phyloP scores from a whole-genome alignment of 2,888 invertebrate genomes.

The Orchestes rusci region DNA sequence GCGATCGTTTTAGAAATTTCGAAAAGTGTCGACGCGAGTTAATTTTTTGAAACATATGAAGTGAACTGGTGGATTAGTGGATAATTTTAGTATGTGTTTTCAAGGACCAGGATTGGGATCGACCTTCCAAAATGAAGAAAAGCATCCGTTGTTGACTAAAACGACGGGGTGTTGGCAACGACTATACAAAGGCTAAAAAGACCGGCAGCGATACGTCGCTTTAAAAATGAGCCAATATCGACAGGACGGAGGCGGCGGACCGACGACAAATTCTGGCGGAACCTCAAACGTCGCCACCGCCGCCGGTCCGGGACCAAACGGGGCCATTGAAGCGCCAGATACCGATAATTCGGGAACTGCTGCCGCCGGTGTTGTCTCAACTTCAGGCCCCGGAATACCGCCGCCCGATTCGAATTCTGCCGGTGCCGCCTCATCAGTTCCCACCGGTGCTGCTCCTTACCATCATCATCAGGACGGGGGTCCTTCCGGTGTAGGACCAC shows the following conservation, averaged over 20 bases:
- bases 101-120: conserved; percentile 41
- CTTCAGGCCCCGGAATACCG: neutral
- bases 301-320: conserved; percentile 24
- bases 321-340: conserved; percentile 27
- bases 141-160: conserved; percentile 44
- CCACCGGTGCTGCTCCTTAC: no score
- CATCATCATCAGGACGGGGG: no score
- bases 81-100: conserved; percentile 46
- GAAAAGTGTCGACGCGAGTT: conserved; percentile 44
- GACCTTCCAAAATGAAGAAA: conserved; percentile 43
- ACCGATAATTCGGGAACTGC: conserved; percentile 28
- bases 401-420: conserved; percentile 38
- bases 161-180: conserved; percentile 56
- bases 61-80: conserved; percentile 37
- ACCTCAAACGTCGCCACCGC: conserved; percentile 29
- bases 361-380: conserved; percentile 8
- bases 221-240: conserved; percentile 64
- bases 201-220: conserved; percentile 50
- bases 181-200: conserved; percentile 57
- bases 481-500: conserved; percentile 5
- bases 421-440: conserved; percentile 29
- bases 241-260: conserved; percentile 53
- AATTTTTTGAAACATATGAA: conserved; percentile 40
- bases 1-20: conserved; percentile 46
- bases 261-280: conserved; percentile 42